Percentiles rank a stretch among this genome's conserved stretches.
These are phyloP conservation scores for Fragum fragum DNA, from an alignment of 2,888 invertebrate genomes.

Conservation along the genomic window DNA sequence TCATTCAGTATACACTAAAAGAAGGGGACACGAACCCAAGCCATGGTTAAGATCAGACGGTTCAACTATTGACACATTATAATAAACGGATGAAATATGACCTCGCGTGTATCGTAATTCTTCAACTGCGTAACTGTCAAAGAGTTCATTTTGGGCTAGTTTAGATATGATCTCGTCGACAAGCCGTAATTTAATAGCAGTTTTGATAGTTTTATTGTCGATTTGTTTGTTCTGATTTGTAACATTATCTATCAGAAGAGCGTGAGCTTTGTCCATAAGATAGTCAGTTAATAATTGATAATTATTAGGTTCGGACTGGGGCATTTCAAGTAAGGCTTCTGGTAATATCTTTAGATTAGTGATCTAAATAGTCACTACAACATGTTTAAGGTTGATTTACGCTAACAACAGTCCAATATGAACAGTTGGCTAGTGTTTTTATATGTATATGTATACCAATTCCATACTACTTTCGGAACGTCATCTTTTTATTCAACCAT, in stretches of 20 bases:
- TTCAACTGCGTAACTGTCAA: conserved; percentile 3
- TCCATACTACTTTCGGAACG: too few species aligned
- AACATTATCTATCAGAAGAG: not conserved
- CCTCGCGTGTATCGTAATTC: conserved; percentile 3
- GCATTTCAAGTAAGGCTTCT: not conserved
- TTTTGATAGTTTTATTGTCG: conserved; percentile 3
- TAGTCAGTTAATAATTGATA: conserved; percentile 5
- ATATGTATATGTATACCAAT: too few species aligned
- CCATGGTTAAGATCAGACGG: not conserved
- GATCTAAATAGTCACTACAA: too few species aligned
- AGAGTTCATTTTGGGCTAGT: conserved; percentile 6
- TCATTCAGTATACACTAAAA: too few species aligned
- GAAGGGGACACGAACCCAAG: too few species aligned
- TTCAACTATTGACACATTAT: not conserved
- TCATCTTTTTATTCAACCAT: too few species aligned
- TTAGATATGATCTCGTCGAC: not conserved
- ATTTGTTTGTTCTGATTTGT: conserved; percentile 2
- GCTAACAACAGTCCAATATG: too few species aligned
- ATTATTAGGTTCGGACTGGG: not conserved
- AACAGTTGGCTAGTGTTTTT: too few species aligned
- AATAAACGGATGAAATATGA: not conserved
- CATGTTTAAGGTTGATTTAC: too few species aligned
- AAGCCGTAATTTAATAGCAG: not conserved
- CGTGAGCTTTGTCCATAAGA: conserved; percentile 16
- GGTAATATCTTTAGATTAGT: too few species aligned